A percentile compares a stretch with the other conserved stretches of the same genome.
These are phyloP conservation scores for Patella vulgata DNA, from an alignment of 1,140 invertebrate species.

Conservation along the genomic window DNA sequence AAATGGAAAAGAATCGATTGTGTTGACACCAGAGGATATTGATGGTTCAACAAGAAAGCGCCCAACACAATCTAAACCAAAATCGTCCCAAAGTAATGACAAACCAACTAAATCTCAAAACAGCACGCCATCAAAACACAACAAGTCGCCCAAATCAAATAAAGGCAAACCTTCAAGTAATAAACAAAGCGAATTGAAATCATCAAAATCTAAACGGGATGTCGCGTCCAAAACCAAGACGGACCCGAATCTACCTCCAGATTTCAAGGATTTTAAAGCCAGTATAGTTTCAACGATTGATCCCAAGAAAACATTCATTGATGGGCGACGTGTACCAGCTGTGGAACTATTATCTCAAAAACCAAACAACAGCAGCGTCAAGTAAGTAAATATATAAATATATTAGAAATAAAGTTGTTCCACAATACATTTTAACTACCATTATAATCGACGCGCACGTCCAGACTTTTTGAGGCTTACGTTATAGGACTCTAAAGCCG, in stretches of 20 bases:
- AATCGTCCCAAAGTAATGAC: not conserved
- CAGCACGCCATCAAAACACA: not conserved
- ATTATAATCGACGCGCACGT: too few species aligned
- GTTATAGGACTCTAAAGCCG: too few species aligned
- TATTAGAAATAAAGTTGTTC: too few species aligned
- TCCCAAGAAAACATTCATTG: constrained; percentile 58
- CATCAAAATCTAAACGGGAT: not conserved
- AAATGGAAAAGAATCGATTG: not conserved
- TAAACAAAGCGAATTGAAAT: not conserved
- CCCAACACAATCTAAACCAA: not conserved
- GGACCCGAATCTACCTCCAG: constrained; percentile 34
- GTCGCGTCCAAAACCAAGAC: not conserved
- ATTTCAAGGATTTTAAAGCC: constrained; percentile 52
- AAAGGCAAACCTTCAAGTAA: not conserved
- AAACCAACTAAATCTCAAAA: not conserved
- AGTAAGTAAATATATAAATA: constrained; percentile 51
- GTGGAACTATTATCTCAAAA: constrained; percentile 56
- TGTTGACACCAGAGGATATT: not conserved
- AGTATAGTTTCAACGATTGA: constrained; percentile 45
- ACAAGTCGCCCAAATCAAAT: not conserved
- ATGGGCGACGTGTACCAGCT: constrained; percentile 54
- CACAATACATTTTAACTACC: too few species aligned
- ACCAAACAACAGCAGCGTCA: constrained; percentile 59
- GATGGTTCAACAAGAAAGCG: not conserved
- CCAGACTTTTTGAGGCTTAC: too few species aligned